phyloP scores from a whole-genome alignment of 1,140 invertebrate genomes.

The Dysdera silvatica region DNA sequence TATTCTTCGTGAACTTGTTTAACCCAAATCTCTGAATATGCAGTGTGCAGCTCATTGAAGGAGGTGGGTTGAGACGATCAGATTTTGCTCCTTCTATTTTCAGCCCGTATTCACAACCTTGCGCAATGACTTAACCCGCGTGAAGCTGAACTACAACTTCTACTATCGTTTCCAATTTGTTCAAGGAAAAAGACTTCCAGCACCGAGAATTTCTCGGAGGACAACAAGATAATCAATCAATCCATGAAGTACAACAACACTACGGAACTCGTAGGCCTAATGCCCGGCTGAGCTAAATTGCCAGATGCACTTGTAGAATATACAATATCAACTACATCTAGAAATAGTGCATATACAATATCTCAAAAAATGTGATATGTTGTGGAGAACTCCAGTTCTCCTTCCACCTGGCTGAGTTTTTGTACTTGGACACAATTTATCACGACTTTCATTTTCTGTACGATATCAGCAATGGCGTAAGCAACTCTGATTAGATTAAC shows the following conservation, averaged over 20 bases:
- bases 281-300: conserved; percentile 29
- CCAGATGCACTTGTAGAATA: conserved; percentile 30
- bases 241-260: conserved; percentile 28
- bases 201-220: conserved; percentile 15
- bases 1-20: neutral
- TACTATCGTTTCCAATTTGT: conserved; percentile 1
- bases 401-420: conserved; percentile 29
- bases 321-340: conserved; percentile 31
- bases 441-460: conserved; percentile 20
- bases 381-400: conserved; percentile 29
- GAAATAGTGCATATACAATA: conserved; percentile 31
- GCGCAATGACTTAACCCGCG: too few relatives aligned
- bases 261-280: conserved; percentile 28
- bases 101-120: conserved; percentile 1
- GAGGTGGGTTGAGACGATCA: neutral
- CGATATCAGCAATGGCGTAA: conserved; percentile 27
- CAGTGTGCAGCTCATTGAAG: conserved; percentile 19
- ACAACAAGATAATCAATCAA: conserved; percentile 22
- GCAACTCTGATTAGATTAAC: too few relatives aligned
- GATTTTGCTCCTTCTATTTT: conserved; percentile 13
- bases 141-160: neutral
- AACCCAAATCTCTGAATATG: neutral
- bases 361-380: conserved; percentile 31
- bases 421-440: conserved; percentile 23
- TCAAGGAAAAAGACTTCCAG: conserved; percentile 22